Evolutionary conservation across 2,888 invertebrate genomes (phyloP).

Genomic region (Pollenia angustigena): DNA sequence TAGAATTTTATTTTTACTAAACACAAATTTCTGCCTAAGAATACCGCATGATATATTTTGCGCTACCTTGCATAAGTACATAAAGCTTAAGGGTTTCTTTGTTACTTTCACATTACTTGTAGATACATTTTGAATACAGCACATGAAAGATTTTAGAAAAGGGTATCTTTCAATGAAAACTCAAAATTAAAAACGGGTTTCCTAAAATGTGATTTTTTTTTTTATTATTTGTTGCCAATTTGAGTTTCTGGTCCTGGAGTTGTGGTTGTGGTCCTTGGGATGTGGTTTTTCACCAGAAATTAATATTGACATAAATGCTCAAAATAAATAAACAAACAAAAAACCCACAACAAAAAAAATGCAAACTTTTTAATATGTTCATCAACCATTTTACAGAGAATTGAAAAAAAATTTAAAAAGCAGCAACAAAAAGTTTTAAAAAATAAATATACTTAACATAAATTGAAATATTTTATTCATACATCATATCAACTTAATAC

Average conservation of each 20-base stretch:
- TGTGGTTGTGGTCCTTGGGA: too few relatives aligned
- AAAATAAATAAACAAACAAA: not conserved
- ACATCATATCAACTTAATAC: constrained; percentile 18
- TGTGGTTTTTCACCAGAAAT: not conserved
- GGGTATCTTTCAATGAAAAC: too few relatives aligned
- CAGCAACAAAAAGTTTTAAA: not conserved
- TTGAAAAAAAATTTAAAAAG: not conserved
- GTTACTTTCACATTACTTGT: too few relatives aligned
- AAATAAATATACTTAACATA: not conserved
- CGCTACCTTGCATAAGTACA: too few relatives aligned
- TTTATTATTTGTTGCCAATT: not conserved
- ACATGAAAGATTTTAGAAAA: too few relatives aligned
- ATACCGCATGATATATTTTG: too few relatives aligned
- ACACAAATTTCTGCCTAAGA: too few relatives aligned
- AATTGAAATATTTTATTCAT: constrained; percentile 45
- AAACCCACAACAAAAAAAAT: not conserved
- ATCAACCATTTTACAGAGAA: not conserved
- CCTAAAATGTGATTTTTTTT: not conserved
- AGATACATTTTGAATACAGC: too few relatives aligned
- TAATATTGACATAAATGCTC: constrained; percentile 10
- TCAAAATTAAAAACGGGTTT: too few relatives aligned
- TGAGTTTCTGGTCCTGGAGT: constrained; percentile 1
- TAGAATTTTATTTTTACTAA: too few relatives aligned
- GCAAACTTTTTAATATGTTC: constrained; percentile 29
- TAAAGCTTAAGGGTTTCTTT: too few relatives aligned